Percentiles rank a stretch among this genome's conserved stretches.
These are phyloP conservation scores for Timema cristinae DNA, from an alignment of 2,888 invertebrate species.

Conservation along the genomic window DNA sequence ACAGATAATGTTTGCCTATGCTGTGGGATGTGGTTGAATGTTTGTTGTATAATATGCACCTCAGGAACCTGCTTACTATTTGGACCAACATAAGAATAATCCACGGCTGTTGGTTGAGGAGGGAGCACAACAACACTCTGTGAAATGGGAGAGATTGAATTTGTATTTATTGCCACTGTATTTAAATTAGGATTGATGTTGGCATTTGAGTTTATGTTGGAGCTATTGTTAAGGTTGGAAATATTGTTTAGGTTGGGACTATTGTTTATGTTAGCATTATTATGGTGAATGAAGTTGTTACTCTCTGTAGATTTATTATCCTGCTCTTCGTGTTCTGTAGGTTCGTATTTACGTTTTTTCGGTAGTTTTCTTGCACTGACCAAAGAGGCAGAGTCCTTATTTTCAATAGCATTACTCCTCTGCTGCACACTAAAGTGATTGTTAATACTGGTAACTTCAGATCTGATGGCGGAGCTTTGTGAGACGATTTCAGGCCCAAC, in stretches of 20 bases:
- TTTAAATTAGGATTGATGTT: too few species aligned
- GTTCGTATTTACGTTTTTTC: constrained; percentile 87
- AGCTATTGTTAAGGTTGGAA: constrained; percentile 12
- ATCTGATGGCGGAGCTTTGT: too few species aligned
- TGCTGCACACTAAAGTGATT: too few species aligned
- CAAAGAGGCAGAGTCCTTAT: constrained; percentile 46
- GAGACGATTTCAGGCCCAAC: too few species aligned
- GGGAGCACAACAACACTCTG: constrained; percentile 46
- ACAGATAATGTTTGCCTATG: constrained; percentile 23
- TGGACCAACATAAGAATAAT: constrained; percentile 50
- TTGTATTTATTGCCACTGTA: too few species aligned
- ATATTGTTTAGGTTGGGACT: constrained; percentile 39
- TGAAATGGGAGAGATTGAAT: constrained; percentile 15
- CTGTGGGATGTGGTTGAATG: constrained; percentile 20
- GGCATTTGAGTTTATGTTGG: neutral
- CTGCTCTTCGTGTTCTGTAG: constrained; percentile 70
- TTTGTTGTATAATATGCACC: constrained; percentile 17
- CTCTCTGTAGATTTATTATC: constrained; percentile 41
- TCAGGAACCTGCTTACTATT: constrained; percentile 22
- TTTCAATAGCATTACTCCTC: too few species aligned
- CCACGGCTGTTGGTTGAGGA: constrained; percentile 56
- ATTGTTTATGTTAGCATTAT: constrained; percentile 25
- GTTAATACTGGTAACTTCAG: too few species aligned
- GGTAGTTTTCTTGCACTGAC: constrained; percentile 68
- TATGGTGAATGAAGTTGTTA: constrained; percentile 30